Base-by-base conservation (phyloP, 2,113 vertebrate genomes). In the Platysteira castanea region DNA sequence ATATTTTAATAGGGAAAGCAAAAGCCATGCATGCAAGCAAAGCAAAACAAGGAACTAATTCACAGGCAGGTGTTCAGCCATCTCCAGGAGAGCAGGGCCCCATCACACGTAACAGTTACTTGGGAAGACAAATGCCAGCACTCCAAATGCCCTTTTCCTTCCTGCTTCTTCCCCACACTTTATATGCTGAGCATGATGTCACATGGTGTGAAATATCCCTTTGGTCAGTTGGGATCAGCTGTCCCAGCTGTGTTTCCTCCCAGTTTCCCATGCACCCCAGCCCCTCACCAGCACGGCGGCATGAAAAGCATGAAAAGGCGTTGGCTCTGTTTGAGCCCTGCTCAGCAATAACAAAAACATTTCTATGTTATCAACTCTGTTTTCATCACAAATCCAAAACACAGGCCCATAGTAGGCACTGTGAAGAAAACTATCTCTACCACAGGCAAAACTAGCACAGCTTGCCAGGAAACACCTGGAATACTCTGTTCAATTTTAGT, bases 101-200 rank as follows among this genome's bases (percentile, higher is more conserved):
- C 1, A 0, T 54, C 54, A 69, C 30, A 23, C 0, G 0, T 18
- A 21, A 22, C 2, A 21, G 11, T 35, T 41, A 47, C 53, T 75
- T 68, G n/a, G 54, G 17, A 68, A 54, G 41, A 35, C 23, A 59
- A 67, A 67, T 15, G 19, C 21, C 78, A 83, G 11, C n/a, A 11
- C 17, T 27, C 53, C 21, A 47, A 68, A 76, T 15, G 4, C 4
- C 39, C 2, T 7, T 30, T 35, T 21, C 21, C 24, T 61, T 68
- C 30, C n/a, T 76, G 17, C 61, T 41, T 47, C 11, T 76, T 47
- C 21, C 30, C 11, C 8, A 7, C 10, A 35, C 16, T 35, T 75
- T 41, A 61, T 22, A 3, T 22, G 22, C 2, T 35, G 70, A 53
- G 9, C 16, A 22, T 61, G 30, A 27, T n/a, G 8, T 4, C n/a